phyloP scores from a whole-genome alignment of 1,140 invertebrate species.

The Ganaspis sp. region DNA sequence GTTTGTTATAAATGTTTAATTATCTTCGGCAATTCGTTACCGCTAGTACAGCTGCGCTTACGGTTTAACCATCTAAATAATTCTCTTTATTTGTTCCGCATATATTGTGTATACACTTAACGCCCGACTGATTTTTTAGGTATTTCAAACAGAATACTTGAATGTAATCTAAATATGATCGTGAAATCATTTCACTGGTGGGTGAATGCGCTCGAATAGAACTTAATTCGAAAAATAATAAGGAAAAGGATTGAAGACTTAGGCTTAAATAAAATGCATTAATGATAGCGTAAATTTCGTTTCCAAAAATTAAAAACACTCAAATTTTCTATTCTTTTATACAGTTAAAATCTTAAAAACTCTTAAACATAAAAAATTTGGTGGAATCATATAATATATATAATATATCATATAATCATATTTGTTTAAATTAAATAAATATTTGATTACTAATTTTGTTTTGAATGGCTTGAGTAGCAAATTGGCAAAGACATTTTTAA shows the following conservation, averaged over 20 bases:
- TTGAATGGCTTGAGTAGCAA: too few species aligned
- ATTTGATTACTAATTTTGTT: too few species aligned
- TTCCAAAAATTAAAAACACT: too few species aligned
- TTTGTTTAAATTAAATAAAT: too few species aligned
- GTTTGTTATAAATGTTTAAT: background rate
- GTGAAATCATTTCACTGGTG: conserved; percentile 47
- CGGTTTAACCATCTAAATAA: conserved; percentile 46
- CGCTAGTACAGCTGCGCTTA: conserved; percentile 49
- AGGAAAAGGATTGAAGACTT: conserved; percentile 1
- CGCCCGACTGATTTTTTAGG: conserved; percentile 34
- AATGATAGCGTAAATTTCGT: too few species aligned
- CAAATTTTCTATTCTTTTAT: too few species aligned
- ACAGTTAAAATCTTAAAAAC: too few species aligned
- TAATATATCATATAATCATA: too few species aligned
- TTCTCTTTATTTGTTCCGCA: conserved; percentile 40
- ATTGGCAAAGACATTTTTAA: too few species aligned
- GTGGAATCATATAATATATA: too few species aligned
- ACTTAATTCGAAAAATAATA: conserved; percentile 47
- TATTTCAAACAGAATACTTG: conserved; percentile 46
- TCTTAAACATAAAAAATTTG: too few species aligned
- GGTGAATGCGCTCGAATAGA: conserved; percentile 57
- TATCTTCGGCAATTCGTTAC: background rate
- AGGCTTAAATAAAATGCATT: background rate
- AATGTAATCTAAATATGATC: conserved; percentile 55
- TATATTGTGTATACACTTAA: background rate